Evolutionary conservation across 2,888 invertebrate genomes (phyloP), one percentile per base, ranked within the genome.

Genomic region (Liposcelis brunnea): DNA sequence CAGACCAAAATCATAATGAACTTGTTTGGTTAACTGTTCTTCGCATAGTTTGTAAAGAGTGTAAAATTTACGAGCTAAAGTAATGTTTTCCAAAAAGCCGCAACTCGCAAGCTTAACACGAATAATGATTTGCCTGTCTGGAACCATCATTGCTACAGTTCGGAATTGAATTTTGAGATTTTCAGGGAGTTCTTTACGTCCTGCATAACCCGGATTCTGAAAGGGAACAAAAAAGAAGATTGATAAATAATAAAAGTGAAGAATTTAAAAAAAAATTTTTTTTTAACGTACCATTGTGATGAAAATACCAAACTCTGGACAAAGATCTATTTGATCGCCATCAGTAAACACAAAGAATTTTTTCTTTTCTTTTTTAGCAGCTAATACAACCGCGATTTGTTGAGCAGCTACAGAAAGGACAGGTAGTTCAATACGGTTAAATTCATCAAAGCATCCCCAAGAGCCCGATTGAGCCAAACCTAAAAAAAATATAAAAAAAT

Each of bases 131-230:
- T 93, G 94, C 48, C 94, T 68, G 62, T 95, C 95, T 0, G 95
- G 94, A 12, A 95, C 94, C 94, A 95, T 94, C 95, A 95, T 95
- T 35, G 95, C 91, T 0, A 95, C 94, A 0, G 93, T 93, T 45
- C 95, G 77, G 64, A 95, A 95, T 64, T 95, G 94, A 55, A 95
- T 91, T 69, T 95, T 95, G 52, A 95, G 69, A 66, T 95, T 95
- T 66, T 95, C 95, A 0, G 95, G 95, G 42, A 95, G 63, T 61
- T 94, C 94, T 57, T 94, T 94, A 47, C 95, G 76, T 1, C 94
- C 94, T 21, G 94, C 94, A 59, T 95, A 95, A 1, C 94, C 94
- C 12, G 94, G 94, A 70, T 95, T 95, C 93, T 93, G 59, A 11
- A 45, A 49, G 42, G 45, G 48, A 45, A 15, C n/a, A n/a, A n/a